A percentile compares a stretch with the other conserved stretches of the same genome.
Evolutionary conservation across 2,888 invertebrate genomes (phyloP).

Genomic region (Xanthia icteritia): DNA sequence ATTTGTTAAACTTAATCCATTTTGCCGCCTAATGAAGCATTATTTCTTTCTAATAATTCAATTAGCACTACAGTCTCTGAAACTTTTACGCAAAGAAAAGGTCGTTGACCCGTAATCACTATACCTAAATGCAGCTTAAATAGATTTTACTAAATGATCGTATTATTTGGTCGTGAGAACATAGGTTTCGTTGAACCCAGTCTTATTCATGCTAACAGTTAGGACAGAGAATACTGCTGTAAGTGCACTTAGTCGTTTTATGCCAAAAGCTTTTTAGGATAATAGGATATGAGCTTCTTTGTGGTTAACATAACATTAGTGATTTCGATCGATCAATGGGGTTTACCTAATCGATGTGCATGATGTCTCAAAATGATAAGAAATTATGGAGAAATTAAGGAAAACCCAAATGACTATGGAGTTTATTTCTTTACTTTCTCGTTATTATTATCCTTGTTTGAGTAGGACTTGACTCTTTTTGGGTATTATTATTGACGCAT

Average conservation of each 20-base stretch:
- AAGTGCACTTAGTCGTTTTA: slow-evolving; percentile 28
- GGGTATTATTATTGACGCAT: slow-evolving; percentile 5
- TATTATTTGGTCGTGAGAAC: slow-evolving; percentile 55
- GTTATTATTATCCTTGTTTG: background rate
- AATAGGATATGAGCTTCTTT: slow-evolving; percentile 19
- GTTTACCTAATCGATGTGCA: background rate
- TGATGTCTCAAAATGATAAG: background rate
- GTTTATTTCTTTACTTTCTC: slow-evolving; percentile 15
- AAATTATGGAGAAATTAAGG: background rate
- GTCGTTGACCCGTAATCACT: slow-evolving; percentile 28
- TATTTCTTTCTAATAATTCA: slow-evolving; percentile 2
- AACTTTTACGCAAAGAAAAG: slow-evolving; percentile 14
- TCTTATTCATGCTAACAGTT: slow-evolving; percentile 31
- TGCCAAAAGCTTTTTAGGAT: background rate
- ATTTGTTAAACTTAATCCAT: slow-evolving; percentile 35
- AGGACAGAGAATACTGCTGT: slow-evolving; percentile 8
- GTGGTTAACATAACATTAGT: background rate
- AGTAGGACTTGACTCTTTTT: background rate
- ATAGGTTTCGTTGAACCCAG: slow-evolving; percentile 48
- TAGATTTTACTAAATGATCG: slow-evolving; percentile 44
- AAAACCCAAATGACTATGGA: slow-evolving; percentile 4
- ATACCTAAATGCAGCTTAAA: slow-evolving; percentile 25
- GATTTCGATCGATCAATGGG: background rate
- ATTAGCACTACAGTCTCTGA: slow-evolving; percentile 14
- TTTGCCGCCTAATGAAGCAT: slow-evolving; percentile 10